Evolutionary conservation across 1,140 invertebrate genomes (phyloP).

Genomic region (Uloborus diversus): DNA sequence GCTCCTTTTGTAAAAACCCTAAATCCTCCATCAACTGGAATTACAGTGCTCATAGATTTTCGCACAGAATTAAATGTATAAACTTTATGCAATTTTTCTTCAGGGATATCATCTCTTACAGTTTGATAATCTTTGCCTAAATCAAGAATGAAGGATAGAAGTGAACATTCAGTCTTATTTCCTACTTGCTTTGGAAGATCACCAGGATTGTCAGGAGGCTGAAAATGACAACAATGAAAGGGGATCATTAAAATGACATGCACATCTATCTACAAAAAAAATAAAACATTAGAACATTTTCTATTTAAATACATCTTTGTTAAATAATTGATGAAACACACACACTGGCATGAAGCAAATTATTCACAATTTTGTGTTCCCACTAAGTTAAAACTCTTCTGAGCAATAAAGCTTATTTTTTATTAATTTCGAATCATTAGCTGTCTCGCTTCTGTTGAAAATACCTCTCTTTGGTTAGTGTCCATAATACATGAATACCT

Average conservation of each 20-base stretch:
- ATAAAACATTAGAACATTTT: neutral
- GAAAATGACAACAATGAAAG: neutral
- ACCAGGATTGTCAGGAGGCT: constrained; percentile 77
- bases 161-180: constrained; percentile 98
- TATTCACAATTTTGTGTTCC: too few species aligned
- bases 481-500: too few species aligned
- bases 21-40: constrained; percentile 79
- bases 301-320: too few species aligned
- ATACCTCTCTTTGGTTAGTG: too few species aligned
- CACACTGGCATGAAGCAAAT: too few species aligned
- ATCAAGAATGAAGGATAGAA: constrained; percentile 91
- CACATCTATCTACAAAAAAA: neutral
- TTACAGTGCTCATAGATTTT: constrained; percentile 98
- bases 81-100: constrained; percentile 92
- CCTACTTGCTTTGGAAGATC: constrained; percentile 93
- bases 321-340: too few species aligned
- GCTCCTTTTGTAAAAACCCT: constrained; percentile 97
- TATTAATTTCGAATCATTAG: too few species aligned
- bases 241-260: neutral
- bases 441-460: too few species aligned
- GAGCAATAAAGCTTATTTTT: too few species aligned
- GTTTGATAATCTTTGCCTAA: constrained; percentile 92
- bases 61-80: constrained; percentile 99
- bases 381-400: too few species aligned
- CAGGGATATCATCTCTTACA: constrained; percentile 85